Percentiles rank a stretch among this genome's conserved stretches.
Conservation (phyloP, 2,797 vertebrate genomes). For the Catharus ustulatus region DNA sequence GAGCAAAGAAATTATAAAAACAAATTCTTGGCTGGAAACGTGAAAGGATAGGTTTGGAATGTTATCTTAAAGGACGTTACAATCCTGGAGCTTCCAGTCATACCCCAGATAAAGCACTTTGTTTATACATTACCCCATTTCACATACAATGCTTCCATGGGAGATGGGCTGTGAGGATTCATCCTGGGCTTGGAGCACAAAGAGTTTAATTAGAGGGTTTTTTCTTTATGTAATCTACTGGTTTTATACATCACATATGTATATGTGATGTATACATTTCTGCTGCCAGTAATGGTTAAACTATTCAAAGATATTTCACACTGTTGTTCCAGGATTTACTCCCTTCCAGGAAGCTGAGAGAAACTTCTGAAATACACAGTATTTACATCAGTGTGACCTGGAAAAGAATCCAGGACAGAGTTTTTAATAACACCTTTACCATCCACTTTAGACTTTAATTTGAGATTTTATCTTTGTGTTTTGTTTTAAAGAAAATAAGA, state of each 20-base stretch:
- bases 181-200: neutral
- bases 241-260: neutral
- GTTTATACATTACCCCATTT: constrained; percentile 74
- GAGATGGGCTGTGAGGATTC: constrained; percentile 27
- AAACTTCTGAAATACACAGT: neutral
- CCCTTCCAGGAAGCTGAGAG: neutral
- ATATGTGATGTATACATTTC: neutral
- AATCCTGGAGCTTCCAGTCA: constrained; percentile 75
- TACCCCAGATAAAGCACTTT: constrained; percentile 74
- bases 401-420: neutral
- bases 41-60: constrained; percentile 83
- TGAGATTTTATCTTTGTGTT: constrained; percentile 25
- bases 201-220: constrained; percentile 2
- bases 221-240: neutral
- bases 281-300: neutral
- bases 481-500: constrained; percentile 14
- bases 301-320: neutral
- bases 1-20: constrained; percentile 78
- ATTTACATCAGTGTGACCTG: neutral
- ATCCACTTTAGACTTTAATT: constrained; percentile 18
- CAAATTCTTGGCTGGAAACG: constrained; percentile 81
- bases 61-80: constrained; percentile 79
- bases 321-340: constrained; percentile 1
- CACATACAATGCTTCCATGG: constrained; percentile 56
- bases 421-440: neutral